Evolutionary conservation across 64 coral and sea anemone species (phyloP), one percentile per base, ranked within the genome.

Genomic region (Montipora foliosa): DNA sequence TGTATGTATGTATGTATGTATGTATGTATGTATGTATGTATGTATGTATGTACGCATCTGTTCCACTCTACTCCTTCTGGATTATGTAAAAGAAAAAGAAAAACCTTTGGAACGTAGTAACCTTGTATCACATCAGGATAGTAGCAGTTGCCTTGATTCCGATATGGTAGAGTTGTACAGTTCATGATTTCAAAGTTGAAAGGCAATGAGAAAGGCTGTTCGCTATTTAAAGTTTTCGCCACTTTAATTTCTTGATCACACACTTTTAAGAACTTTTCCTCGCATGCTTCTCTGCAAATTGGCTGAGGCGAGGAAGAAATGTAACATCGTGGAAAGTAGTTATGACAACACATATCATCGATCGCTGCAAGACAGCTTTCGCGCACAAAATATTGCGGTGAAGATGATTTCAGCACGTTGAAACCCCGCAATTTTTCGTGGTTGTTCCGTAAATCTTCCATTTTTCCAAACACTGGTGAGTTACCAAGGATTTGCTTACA

Each of bases 401-500:
- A 1, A 9, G 5, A 51, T 37, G 44, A 29, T 49, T 47, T 44
- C 0, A 24, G 44, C 24, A 75, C 2, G 0, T 75, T 13, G 64
- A 2, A 82, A 10, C 29, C 24, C 0, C 2, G 0, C 57, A 82
- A 1, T 1, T 66, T 82, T 8, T 0, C 3, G 62, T 82, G 57
- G 25, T 82, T 82, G 4, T 82, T 0, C 0, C 22, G 2, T 0
- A 82, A n/a, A 21, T 82, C 53, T 0, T 14, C 0, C 6, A 0
- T 25, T 14, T 2, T 44, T 46, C 24, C 80, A 59, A 64, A 82
- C 12, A 82, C 58, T 15, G n/a, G 55, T 17, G 16, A 59, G 60
- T 82, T 62, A 64, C 80, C 80, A 82, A 82, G 20, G 11, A 82
- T 66, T 11, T 82, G 20, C 64, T 82, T 62, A 22, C 80, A 82